phyloP scores from a whole-genome alignment of 2,888 invertebrate genomes.

The Uloborus plumipes region DNA sequence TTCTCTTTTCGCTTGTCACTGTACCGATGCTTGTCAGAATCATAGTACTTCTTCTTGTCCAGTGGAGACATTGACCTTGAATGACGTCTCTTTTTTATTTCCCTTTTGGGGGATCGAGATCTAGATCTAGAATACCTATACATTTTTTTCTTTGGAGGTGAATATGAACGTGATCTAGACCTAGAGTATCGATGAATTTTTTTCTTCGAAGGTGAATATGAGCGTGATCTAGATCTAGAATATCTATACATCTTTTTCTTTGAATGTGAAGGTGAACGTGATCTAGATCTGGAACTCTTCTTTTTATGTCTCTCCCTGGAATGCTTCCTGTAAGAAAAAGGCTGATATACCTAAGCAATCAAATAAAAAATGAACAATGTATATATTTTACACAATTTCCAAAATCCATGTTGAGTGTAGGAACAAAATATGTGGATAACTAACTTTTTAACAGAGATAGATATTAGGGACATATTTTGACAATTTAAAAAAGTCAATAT shows the following conservation, averaged over 20 bases:
- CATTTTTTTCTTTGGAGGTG: slow-evolving; percentile 5
- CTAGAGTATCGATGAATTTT: slow-evolving; percentile 20
- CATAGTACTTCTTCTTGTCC: slow-evolving; percentile 15
- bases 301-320: background rate
- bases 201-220: background rate
- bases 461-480: too few species aligned
- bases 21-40: slow-evolving; percentile 65
- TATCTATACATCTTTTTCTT: too few species aligned
- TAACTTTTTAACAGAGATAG: too few species aligned
- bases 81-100: background rate
- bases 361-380: too few species aligned
- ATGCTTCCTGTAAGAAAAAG: background rate
- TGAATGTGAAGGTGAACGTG: too few species aligned
- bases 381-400: too few species aligned
- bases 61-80: slow-evolving; percentile 14
- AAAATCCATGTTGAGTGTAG: too few species aligned
- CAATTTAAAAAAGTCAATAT: too few species aligned
- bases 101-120: slow-evolving; percentile 22
- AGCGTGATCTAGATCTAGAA: too few species aligned
- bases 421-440: too few species aligned
- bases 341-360: too few species aligned
- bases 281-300: too few species aligned
- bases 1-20: slow-evolving; percentile 65
- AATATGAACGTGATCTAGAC: slow-evolving; percentile 29
- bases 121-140: slow-evolving; percentile 23